phyloP scores from a whole-genome alignment of 2,888 invertebrate genomes.

The Cataglyphis albicans region DNA sequence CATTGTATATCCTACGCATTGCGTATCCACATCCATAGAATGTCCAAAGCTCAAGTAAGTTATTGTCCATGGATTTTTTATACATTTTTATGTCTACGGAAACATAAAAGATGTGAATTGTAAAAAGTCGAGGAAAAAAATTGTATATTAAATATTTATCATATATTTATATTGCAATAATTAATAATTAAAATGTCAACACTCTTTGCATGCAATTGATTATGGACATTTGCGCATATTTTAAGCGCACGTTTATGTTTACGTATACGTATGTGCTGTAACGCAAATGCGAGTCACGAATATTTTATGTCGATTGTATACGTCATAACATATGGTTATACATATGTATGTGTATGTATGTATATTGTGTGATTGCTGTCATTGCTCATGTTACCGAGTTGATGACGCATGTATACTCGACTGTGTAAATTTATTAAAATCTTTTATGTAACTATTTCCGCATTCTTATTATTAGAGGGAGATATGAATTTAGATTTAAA shows the following conservation, averaged over 20 bases:
- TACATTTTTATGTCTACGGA: neutral
- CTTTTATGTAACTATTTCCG: conserved; percentile 49
- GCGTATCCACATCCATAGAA: neutral
- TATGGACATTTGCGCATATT: neutral
- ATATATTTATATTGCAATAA: neutral
- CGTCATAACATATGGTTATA: neutral
- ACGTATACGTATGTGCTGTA: neutral
- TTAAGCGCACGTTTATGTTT: neutral
- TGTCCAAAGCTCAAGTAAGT: neutral
- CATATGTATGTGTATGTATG: neutral
- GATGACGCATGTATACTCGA: conserved; percentile 9
- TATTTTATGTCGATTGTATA: conserved; percentile 54
- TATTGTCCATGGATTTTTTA: neutral
- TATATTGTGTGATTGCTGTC: neutral
- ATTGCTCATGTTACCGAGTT: conserved; percentile 5
- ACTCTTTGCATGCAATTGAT: neutral
- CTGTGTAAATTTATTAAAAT: conserved; percentile 69
- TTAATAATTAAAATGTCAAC: conserved; percentile 10
- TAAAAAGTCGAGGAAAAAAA: neutral
- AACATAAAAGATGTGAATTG: neutral
- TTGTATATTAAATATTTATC: neutral
- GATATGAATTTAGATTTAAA: conserved; percentile 75
- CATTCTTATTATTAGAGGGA: conserved; percentile 69
- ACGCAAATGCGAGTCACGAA: conserved; percentile 27
- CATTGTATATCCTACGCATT: neutral